A percentile compares a stretch with the other conserved stretches of the same genome.
phyloP scores from a whole-genome alignment of 2,113 vertebrate species.

The Spilogale gracilis region DNA sequence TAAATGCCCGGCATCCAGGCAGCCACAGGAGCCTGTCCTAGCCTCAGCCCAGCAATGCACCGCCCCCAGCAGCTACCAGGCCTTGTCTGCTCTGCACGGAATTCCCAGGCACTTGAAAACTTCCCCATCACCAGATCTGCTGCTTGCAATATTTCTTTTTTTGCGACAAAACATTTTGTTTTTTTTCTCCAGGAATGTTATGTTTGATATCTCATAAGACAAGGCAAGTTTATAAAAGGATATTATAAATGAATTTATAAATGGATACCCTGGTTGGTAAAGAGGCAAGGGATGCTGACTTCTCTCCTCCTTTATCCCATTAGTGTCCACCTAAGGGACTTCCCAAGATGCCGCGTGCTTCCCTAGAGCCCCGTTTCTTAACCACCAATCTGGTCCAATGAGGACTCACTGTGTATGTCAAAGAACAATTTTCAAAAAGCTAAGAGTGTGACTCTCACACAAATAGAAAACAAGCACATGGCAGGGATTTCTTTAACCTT shows the following conservation, averaged over 20 bases:
- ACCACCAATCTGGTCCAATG: neutral
- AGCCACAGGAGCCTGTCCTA: neutral
- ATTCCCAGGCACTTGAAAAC: neutral
- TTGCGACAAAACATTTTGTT: neutral
- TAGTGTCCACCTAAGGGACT: neutral
- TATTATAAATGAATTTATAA: neutral
- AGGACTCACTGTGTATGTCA: neutral
- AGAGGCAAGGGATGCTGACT: neutral
- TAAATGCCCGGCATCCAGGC: constrained; percentile 51
- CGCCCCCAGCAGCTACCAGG: neutral
- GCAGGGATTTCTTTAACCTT: neutral
- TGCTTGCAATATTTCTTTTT: neutral
- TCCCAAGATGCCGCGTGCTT: neutral
- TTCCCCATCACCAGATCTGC: neutral
- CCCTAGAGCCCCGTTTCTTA: neutral
- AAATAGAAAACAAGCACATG: neutral
- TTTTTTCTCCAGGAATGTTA: constrained; percentile 2
- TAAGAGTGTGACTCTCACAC: neutral
- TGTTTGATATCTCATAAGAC: neutral
- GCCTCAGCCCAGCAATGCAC: neutral
- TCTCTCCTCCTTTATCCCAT: neutral
- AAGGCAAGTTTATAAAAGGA: neutral
- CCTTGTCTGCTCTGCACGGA: neutral
- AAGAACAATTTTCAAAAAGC: neutral
- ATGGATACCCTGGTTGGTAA: neutral